Conservation (phyloP, 2,888 invertebrate genomes). For the Drosophila colorata region DNA sequence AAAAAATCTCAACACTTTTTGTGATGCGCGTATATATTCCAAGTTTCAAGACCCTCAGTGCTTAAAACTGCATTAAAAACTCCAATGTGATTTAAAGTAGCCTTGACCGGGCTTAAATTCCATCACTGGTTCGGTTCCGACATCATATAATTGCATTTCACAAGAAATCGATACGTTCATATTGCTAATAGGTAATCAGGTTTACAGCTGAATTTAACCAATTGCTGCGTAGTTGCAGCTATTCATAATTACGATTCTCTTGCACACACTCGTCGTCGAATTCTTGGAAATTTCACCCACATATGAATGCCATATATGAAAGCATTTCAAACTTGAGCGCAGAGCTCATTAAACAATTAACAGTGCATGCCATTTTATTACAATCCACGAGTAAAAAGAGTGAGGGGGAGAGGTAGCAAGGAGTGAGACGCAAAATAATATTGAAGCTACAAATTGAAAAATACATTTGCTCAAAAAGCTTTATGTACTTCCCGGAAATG, state of each 20-base stretch:
- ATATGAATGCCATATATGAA: constrained; percentile 1
- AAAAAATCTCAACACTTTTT: too few species aligned
- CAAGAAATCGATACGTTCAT: constrained; percentile 32
- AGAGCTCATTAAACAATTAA: constrained; percentile 55
- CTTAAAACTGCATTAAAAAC: too few species aligned
- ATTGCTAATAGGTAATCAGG: constrained; percentile 34
- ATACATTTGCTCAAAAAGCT: constrained; percentile 11
- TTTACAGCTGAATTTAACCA: constrained; percentile 28
- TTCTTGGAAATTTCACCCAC: constrained; percentile 36
- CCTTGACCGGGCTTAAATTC: constrained; percentile 14
- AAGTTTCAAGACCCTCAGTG: too few species aligned
- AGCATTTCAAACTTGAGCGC: constrained; percentile 9
- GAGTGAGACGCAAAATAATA: constrained; percentile 9
- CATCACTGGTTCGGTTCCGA: constrained; percentile 3
- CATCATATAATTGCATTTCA: constrained; percentile 39
- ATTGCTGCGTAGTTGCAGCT: constrained; percentile 31
- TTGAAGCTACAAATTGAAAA: constrained; percentile 15
- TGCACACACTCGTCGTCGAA: constrained; percentile 1
- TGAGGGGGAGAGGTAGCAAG: constrained; percentile 14
- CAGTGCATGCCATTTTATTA: constrained; percentile 35
- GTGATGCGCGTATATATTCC: too few species aligned
- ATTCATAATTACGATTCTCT: constrained; percentile 21
- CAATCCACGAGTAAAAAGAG: background rate
- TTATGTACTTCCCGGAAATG: constrained; percentile 53
- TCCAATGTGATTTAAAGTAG: too few species aligned